Evolutionary conservation across 2,888 invertebrate genomes (phyloP), one percentile per base, ranked within the genome.

Genomic region (Tiliacea citrago): DNA sequence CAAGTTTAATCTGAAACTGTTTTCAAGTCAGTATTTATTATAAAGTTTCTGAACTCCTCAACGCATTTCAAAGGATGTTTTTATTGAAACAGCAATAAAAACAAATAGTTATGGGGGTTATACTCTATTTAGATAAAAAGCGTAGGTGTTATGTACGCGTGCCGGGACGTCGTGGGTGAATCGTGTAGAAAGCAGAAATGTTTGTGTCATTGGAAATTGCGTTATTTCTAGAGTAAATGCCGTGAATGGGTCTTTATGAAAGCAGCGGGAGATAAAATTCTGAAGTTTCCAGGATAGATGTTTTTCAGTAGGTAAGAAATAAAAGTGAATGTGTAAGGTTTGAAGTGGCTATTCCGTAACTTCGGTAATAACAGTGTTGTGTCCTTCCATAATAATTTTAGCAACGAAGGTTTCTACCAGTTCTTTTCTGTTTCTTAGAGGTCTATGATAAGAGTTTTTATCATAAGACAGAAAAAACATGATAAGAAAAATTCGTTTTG

Each of bases 51-150:
- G 12, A 47, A 53, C 10, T 8, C 0, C 5, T 24, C 2, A 42
- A 18, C 10, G 24, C 13, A 18, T 53, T 60, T 58, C 29, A 47
- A 3, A 1, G 1, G 2, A 0, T 24, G 35, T 21, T 55, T 61
- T 79, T 8, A 24, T 35, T 49, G 35, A 79, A 47, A 67, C 21
- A 21, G 21, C 45, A 53, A 47, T 70, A 21, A 49, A 70, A 65
- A 57, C 13, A 29, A 65, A 68, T 42, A 49, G 60, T 63, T 75
- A 35, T 29, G 29, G 29, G 29, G 29, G 29, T 29, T 29, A 29
- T 29, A 29, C 29, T 29, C 29, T 29, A 29, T 39, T 9, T 18
- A 29, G 9, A 29, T 10, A 68, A 51, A 51, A 42, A 47, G 42
- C 35, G 60, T 80, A 35, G 47, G 81, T 29, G 58, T 47, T 51